Evolutionary conservation across 2,113 vertebrate genomes (phyloP), one percentile per base, ranked within the genome.

Genomic region (Chlamydotis undulata): DNA sequence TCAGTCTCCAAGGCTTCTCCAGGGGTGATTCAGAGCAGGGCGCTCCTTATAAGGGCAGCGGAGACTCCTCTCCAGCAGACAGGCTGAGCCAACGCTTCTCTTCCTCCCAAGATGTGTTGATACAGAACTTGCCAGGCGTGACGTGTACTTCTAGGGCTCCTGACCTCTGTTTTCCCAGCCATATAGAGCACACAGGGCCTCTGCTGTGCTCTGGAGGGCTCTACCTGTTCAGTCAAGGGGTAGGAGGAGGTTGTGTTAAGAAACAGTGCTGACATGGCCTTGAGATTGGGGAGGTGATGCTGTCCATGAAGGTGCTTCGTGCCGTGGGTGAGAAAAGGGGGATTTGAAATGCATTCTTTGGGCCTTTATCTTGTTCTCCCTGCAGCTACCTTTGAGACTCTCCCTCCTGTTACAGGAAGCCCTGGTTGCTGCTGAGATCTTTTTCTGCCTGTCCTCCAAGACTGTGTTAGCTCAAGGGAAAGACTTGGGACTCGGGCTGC

Each of bases 21-120:
- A 74, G 87, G 89, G 57, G 39, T 78, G 87, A 81, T 31, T 96
- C 85, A 64, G 91, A 96, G 87, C 89, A 91, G 69, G 87, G 81
- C 19, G 0, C 73, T 96, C 96, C 96, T 97, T 97, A 96, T 97
- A 96, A 95, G 96, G 96, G 89, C 94, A 96, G 81, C 0, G 22
- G 94, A 94, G 93, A 29, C 89, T 94, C 89, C 80, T 95, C 89
- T 97, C 33, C 65, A 56, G 79, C 89, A 75, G 76, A 10, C 73
- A 64, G 64, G 12, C 95, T 55, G 74, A 87, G 89, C 91, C 89
- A 84, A 5, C 1, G 3, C 91, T 92, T 81, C 60, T 92, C 64
- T 90, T 96, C 86, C 70, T 93, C 84, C 64, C 53, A 19, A 81
- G 85, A 92, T 89, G 57, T 94, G 92, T 95, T 96, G 95, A 92